phyloP scores from a whole-genome alignment of 2,888 invertebrate species.

The Argyra leucocephala region DNA sequence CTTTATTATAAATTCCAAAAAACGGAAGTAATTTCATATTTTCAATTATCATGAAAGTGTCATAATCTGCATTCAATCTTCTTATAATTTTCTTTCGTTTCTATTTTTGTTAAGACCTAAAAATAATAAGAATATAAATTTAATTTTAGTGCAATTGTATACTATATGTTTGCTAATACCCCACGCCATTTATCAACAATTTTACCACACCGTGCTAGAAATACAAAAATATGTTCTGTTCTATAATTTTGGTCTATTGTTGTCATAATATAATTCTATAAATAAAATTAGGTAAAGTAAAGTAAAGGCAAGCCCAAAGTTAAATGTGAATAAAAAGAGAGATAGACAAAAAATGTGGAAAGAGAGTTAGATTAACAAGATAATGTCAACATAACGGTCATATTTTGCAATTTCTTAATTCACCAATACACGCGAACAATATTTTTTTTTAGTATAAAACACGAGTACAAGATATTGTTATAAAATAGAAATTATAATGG shows the following conservation, averaged over 20 bases:
- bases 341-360: neutral
- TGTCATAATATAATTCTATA: neutral
- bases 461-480: too few relatives aligned
- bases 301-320: neutral
- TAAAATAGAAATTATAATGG: too few relatives aligned
- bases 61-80: constrained; percentile 1
- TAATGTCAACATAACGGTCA: neutral
- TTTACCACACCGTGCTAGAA: too few relatives aligned
- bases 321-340: neutral
- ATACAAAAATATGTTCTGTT: too few relatives aligned
- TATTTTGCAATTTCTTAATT: constrained; percentile 1
- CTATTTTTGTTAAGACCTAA: too few relatives aligned
- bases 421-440: neutral
- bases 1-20: neutral
- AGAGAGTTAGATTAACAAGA: neutral
- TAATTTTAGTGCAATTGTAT: too few relatives aligned
- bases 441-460: too few relatives aligned
- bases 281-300: neutral
- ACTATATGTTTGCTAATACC: too few relatives aligned
- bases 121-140: too few relatives aligned
- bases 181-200: too few relatives aligned
- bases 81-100: neutral
- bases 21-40: constrained; percentile 3
- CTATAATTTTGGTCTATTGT: too few relatives aligned
- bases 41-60: neutral